Conservation (phyloP, 2,797 vertebrate species). For the Dallia pectoralis region DNA sequence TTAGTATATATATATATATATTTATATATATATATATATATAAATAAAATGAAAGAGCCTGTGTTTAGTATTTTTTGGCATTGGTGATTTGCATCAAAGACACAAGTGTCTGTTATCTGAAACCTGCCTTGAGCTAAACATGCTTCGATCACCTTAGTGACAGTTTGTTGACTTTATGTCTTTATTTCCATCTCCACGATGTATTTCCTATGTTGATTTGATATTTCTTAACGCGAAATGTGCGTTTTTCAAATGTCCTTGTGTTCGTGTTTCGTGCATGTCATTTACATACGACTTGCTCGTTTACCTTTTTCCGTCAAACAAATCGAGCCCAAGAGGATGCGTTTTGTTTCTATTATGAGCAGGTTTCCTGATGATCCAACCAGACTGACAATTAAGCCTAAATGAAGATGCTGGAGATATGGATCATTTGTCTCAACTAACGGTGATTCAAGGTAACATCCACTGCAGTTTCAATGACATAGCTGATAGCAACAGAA, state of each 20-base stretch:
- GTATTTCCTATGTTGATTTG: conserved; percentile 10
- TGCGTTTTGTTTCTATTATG: conserved; percentile 1
- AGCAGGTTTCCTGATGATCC: conserved; percentile 46
- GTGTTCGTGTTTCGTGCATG: conserved; percentile 29
- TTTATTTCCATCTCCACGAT: conserved; percentile 26
- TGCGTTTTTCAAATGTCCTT: conserved; percentile 27
- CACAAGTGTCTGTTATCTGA: conserved; percentile 24
- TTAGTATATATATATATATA: too few species aligned
- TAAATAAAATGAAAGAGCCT: conserved; percentile 14
- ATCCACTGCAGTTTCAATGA: background rate
- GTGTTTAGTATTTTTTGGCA: conserved; percentile 32
- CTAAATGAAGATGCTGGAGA: conserved; percentile 36
- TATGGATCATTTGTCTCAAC: conserved; percentile 46
- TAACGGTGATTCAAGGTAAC: conserved; percentile 19
- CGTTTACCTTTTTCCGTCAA: conserved; percentile 33
- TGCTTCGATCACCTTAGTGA: conserved; percentile 18
- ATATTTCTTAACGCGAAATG: conserved; percentile 14
- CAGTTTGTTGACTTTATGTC: conserved; percentile 15
- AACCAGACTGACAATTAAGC: conserved; percentile 42
- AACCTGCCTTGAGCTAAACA: conserved; percentile 15
- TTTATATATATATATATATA: too few species aligned
- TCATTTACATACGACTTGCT: conserved; percentile 33
- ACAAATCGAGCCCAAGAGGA: conserved; percentile 21
- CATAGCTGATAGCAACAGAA: background rate
- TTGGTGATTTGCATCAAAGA: conserved; percentile 32